Base-by-base conservation (phyloP, 2,113 vertebrate species). In the Speoplatyrhinus poulsoni region DNA sequence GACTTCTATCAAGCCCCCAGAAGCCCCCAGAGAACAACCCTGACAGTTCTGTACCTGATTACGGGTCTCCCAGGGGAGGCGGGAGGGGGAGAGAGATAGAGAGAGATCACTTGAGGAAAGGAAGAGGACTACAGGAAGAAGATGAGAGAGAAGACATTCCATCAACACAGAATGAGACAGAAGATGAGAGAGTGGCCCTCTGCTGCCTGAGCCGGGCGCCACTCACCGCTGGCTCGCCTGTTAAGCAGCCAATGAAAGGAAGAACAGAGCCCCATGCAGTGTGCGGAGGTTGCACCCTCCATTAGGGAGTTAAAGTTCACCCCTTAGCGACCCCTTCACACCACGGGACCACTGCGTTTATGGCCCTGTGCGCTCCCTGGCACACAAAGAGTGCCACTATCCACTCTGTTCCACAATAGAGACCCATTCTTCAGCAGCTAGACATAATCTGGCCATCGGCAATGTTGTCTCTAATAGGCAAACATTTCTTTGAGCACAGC, bases 261-360 rank as follows among this genome's bases (percentile, higher is more conserved):
- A 65, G 73, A 77, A 69, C 75, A 70, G 57, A 70, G 70, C 49
- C 73, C 69, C 72, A 66, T 65, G 72, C 53, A 59, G 66, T 15
- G 47, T 11, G 46, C 60, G 41, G 72, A 72, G 65, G 67, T 66
- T 52, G 67, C 71, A 63, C 65, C 76, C 76, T 83, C 73, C 80
- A 77, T 67, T 60, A 80, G 72, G 76, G 81, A 81, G 73, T 78
- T 69, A 80, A 85, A 83, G 70, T 70, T 82, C 81, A 83, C 83
- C 85, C 77, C 63, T 76, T 57, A 41, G 67, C 72, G 83, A 87
- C 79, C 85, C 72, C 76, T 77, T 82, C 80, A 57, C 80, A 75
- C 75, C 78, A 74, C 54, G 69, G 72, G 66, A 69, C 26, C 26
- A 26, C 67, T 66, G 65, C 62, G 46, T 82, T 87, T 85, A 85